Evolutionary conservation across 1,140 invertebrate genomes (phyloP).

Genomic region (Araneus ventricosus): DNA sequence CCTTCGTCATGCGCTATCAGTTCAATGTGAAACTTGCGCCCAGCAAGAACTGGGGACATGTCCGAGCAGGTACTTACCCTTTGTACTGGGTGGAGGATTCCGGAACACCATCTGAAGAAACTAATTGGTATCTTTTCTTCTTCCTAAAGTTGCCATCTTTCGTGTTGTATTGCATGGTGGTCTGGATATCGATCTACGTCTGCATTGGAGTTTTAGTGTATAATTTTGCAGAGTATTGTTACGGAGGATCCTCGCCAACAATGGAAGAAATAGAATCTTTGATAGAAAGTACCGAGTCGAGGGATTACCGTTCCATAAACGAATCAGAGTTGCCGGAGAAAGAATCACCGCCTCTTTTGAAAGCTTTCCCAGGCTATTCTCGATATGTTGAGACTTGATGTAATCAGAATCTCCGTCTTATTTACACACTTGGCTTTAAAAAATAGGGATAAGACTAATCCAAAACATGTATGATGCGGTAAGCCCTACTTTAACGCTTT

Average conservation of each 20-base stretch:
- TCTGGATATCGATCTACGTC: not conserved
- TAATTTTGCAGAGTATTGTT: not conserved
- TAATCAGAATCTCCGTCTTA: too few relatives aligned
- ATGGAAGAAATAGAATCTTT: not conserved
- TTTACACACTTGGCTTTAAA: too few relatives aligned
- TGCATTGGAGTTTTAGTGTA: not conserved
- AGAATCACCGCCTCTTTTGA: too few relatives aligned
- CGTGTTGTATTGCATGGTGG: not conserved
- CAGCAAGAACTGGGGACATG: not conserved
- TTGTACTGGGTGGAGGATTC: slow-evolving; percentile 36
- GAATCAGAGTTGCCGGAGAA: too few relatives aligned
- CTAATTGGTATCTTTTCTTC: not conserved
- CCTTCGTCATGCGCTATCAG: not conserved
- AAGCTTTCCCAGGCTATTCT: too few relatives aligned
- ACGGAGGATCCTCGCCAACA: not conserved
- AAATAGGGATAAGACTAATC: too few relatives aligned
- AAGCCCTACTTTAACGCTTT: too few relatives aligned
- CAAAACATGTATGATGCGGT: too few relatives aligned
- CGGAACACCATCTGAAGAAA: not conserved
- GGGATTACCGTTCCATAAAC: not conserved
- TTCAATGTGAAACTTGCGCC: not conserved
- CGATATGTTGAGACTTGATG: too few relatives aligned
- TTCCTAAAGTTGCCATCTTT: not conserved
- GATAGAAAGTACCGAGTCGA: not conserved
- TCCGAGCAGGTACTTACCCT: not conserved